Evolutionary conservation across 2,797 vertebrate genomes (phyloP), one percentile per base, ranked within the genome.

Genomic region (Chelidonichthys spinosus): DNA sequence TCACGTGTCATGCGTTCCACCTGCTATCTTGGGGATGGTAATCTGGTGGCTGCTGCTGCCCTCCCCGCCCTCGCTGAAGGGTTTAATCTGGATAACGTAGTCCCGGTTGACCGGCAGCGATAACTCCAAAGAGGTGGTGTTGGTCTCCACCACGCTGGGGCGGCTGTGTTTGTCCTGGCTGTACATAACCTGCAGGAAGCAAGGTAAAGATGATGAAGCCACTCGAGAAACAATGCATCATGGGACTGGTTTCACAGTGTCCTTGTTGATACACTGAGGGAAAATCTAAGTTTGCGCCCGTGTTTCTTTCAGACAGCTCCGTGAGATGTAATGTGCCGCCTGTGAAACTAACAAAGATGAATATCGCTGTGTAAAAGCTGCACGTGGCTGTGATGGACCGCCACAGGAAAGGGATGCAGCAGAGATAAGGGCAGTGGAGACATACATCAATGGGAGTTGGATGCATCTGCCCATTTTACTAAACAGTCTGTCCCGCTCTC

Each of bases 21-120:
- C 95, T 94, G 93, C 83, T 82, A 91, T 90, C 79, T 96, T 97
- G 87, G 97, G 97, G 79, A 98, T 99, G 77, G 95, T 97, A 85
- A 99, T 98, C 70, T 97, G 96, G 67, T 94, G 93, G 50, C 97
- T 99, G 94, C 96, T 97, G 91, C 94, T 96, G 76, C 97, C 98
- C 0, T 98, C 97, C 0, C 98, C 98, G 11, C 97, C 98, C 58
- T 99, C 97, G 0, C 97, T 98, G 92, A 98, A 95, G 9, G 98
- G 96, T 88, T 96, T 96, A 76, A 99, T 98, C 93, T 98, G 96
- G 69, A 99, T 95, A 74, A 98, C 95, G 47, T 98, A 99, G 88
- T 98, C 98, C 90, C 98, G 95, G 10, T 98, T 94, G 33, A 96
- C 92, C 0, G 98, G 97, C 87, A 99, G 88, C 0, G 97, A 96